Evolutionary conservation across 2,888 invertebrate genomes (phyloP).

Genomic region (Drosophila stalkeri): DNA sequence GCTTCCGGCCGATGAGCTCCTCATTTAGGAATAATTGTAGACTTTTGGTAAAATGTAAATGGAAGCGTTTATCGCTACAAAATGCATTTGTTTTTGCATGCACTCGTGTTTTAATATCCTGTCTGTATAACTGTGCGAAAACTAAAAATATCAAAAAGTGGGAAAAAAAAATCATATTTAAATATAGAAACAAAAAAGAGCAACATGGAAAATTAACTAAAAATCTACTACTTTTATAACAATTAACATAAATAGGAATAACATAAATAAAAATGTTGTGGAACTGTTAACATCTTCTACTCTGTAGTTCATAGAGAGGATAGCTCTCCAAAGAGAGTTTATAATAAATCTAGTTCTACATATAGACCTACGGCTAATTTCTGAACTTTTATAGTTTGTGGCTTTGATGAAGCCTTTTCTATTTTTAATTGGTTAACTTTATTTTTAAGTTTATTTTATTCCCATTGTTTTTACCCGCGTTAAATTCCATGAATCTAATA

Average conservation of each 20-base stretch:
- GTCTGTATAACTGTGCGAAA: conserved; percentile 6
- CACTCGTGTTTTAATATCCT: conserved; percentile 9
- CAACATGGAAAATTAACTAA: not conserved
- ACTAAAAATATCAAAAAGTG: conserved; percentile 17
- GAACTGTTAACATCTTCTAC: not conserved
- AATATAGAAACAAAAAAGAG: not conserved
- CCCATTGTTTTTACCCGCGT: not conserved
- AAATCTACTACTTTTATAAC: not conserved
- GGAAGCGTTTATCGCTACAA: not conserved
- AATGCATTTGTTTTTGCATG: conserved; percentile 3
- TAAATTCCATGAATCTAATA: too few relatives aligned
- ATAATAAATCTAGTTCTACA: not conserved
- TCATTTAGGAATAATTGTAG: not conserved
- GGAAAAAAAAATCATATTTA: conserved; percentile 6
- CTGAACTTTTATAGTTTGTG: not conserved
- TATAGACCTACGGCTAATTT: not conserved
- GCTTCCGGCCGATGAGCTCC: conserved; percentile 8
- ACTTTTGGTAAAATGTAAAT: conserved; percentile 3
- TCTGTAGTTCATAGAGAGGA: not conserved
- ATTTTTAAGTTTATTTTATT: not conserved
- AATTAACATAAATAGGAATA: not conserved
- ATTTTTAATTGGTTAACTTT: not conserved
- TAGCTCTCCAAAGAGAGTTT: not conserved
- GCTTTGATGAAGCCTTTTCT: not conserved
- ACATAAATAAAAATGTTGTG: not conserved